Evolutionary conservation across 2,797 vertebrate species (phyloP).

Genomic region (Rhabdomys pumilio): DNA sequence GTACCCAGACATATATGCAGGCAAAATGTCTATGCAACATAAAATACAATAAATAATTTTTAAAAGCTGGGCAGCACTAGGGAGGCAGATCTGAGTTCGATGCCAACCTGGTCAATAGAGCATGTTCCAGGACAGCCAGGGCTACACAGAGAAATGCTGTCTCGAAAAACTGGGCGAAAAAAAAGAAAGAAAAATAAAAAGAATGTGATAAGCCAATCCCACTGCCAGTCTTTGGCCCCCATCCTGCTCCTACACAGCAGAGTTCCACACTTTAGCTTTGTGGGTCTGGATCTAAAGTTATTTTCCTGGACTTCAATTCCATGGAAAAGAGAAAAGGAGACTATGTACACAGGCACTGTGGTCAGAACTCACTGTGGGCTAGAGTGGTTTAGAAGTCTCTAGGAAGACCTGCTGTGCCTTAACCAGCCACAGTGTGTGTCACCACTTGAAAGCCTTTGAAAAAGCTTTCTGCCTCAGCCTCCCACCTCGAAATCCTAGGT

Average conservation of each 20-base stretch:
- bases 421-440: background rate
- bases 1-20: too few relatives aligned
- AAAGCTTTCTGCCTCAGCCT: conserved; percentile 58
- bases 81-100: too few relatives aligned
- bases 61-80: too few relatives aligned
- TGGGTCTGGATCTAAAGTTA: conserved; percentile 32
- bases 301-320: background rate
- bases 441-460: conserved; percentile 20
- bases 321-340: background rate
- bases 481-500: conserved; percentile 65
- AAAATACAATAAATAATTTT: too few relatives aligned
- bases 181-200: background rate
- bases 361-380: background rate
- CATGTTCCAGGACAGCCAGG: background rate
- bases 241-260: background rate
- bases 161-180: background rate
- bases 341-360: background rate
- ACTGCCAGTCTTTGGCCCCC: conserved; percentile 1
- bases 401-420: background rate
- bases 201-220: background rate
- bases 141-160: background rate
- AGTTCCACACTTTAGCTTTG: conserved; percentile 47
- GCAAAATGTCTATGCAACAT: too few relatives aligned
- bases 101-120: background rate
- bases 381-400: background rate